phyloP scores from a whole-genome alignment of 2,888 invertebrate genomes.

The Bombylius major region DNA sequence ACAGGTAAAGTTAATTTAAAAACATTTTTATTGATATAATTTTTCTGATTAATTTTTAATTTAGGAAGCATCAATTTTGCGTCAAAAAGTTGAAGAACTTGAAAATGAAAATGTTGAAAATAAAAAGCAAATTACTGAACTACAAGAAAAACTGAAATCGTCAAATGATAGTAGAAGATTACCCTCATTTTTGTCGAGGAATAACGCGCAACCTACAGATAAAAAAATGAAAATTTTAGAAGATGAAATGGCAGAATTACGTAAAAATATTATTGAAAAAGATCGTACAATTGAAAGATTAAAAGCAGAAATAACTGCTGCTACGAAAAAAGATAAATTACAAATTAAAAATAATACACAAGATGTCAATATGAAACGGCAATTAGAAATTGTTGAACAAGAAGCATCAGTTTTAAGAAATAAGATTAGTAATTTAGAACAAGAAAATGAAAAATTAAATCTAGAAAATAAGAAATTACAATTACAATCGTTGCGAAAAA shows the following conservation, averaged over 20 bases:
- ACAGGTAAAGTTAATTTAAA: slow-evolving; percentile 41
- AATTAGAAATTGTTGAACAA: slow-evolving; percentile 64
- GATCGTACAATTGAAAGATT: slow-evolving; percentile 68
- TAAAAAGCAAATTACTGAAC: slow-evolving; percentile 61
- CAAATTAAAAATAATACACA: slow-evolving; percentile 3
- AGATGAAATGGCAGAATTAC: slow-evolving; percentile 59
- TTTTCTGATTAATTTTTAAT: neutral
- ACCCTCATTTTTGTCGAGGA: slow-evolving; percentile 19
- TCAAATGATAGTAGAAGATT: slow-evolving; percentile 16
- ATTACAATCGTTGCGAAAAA: slow-evolving; percentile 40
- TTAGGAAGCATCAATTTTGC: slow-evolving; percentile 67
- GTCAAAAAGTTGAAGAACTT: slow-evolving; percentile 71
- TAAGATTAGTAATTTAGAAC: slow-evolving; percentile 55
- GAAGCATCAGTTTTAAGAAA: slow-evolving; percentile 56
- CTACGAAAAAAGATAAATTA: slow-evolving; percentile 25
- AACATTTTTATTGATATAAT: neutral
- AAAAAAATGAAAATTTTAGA: slow-evolving; percentile 45
- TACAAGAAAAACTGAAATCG: slow-evolving; percentile 55
- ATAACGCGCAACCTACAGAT: slow-evolving; percentile 17
- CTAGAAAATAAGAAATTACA: slow-evolving; percentile 62
- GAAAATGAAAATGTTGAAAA: slow-evolving; percentile 65
- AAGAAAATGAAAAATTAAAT: slow-evolving; percentile 61
- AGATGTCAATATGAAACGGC: slow-evolving; percentile 52
- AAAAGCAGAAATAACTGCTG: slow-evolving; percentile 53
- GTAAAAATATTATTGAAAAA: slow-evolving; percentile 67